Evolutionary conservation across 2,797 vertebrate genomes (phyloP), one percentile per base, ranked within the genome.

Genomic region (Brachyrhaphis roseni): DNA sequence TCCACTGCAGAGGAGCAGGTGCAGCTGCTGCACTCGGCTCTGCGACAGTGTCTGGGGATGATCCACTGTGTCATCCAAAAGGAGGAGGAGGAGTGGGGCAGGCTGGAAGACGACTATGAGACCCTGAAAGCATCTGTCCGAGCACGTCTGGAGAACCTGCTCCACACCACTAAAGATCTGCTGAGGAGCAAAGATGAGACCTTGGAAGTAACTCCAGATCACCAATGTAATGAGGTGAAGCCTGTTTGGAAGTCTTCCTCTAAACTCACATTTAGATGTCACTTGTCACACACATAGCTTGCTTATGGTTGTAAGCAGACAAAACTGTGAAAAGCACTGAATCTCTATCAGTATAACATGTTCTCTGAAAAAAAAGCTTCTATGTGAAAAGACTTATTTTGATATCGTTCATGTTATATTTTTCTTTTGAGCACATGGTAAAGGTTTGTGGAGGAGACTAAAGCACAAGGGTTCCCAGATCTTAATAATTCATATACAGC

Each of bases 1-100:
- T 81, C 89, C 18, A 92, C 89, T 82, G 18, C 87, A 0, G 91
- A 85, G 47, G 90, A 93, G 89, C 92, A 87, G 90, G 95, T 95
- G 86, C 91, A 89, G 80, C 64, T 89, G 57, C 88, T 95, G 79
- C 95, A 95, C 53, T 83, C 90, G 0, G 96, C 95, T 45, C 87
- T 96, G 89, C 92, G 91, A 4, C 92, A 94, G 80, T 96, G 95
- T 59, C 86, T 94, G 74, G 93, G 94, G 4, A 91, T 96, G 74
- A 88, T 96, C 62, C 94, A 95, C 89, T 90, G 87, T 78, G 78
- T 95, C 82, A 95, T 95, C 77, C 49, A 26, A 73, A 92, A 89
- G 73, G 95, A 96, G 81, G 92, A 93, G 70, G 94, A 96, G 87
- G 95, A 96, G 62, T 93, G 94, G 93, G 95, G 94, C 0, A 82